Evolutionary conservation across 2,888 invertebrate genomes (phyloP), one percentile per base, ranked within the genome.

Genomic region (Pheosia gnoma): DNA sequence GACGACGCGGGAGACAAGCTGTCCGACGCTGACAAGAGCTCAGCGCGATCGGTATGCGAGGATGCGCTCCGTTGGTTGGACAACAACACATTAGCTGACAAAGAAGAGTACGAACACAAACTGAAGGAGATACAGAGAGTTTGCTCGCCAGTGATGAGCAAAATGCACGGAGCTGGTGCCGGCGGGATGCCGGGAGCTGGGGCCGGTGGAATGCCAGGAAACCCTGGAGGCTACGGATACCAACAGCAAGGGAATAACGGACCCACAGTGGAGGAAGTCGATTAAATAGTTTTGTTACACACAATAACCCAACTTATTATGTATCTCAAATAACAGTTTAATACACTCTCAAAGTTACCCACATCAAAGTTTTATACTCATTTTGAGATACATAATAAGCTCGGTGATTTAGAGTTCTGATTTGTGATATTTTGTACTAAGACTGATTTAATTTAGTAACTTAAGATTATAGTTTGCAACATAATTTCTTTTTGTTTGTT

Each of bases 11-110:
- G 91, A 0, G 93, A 91, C 58, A 96, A 95, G 81, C 84, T 97
- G 54, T 86, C 89, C 6, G 94, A 95, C 39, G 87, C 93, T 4
- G 97, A 97, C 71, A 96, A 96, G 86, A 84, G 81, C 41, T 78
- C 83, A 53, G 93, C 93, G 0, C 80, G 83, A 13, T 82, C 80
- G 4, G 90, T 93, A 61, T 95, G 95, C 76, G 95, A 95, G 0
- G 95, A 95, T 57, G 93, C 95, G 45, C 85, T 97, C 58, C 93
- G 90, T 59, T 97, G 97, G 97, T 86, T 97, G 66, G 97, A 97
- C 80, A 87, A 91, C 80, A 96, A 95, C 89, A 94, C 91, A 13
- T 86, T 94, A 77, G 96, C 95, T 8, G 96, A 95, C 60, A 95
- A 94, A 80, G 96, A 95, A 37, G 96, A 95, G 81, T 95, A 94